Base-by-base conservation (phyloP, 92 coral and sea anemone genomes). In the Meandrina meandrites region DNA sequence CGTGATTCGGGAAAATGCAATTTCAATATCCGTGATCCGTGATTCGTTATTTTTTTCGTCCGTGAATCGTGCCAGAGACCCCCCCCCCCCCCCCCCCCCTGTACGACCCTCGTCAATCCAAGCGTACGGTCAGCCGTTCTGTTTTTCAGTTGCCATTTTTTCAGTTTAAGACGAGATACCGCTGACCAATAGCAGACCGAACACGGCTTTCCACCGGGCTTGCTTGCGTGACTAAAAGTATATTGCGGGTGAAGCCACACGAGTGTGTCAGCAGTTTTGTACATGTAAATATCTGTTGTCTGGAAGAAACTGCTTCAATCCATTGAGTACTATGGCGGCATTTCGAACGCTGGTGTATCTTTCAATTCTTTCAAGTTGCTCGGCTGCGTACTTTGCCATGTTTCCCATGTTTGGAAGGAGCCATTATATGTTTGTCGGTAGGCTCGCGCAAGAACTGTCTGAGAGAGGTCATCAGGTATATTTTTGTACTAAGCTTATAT, bases 401-500 rank as follows among this genome's bases (percentile, higher is more conserved):
- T 54, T 86, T 69, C 89, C 89, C 37, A 86, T 86, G 89, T 51
- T 86, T 50, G 85, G 85, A 80, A 54, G 78, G n/a, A 86, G 89
- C 80, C 85, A 86, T 86, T 66, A 42, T 11, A 21, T 86, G 51
- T 51, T 78, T 28, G 72, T 86, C 27, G 47, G 72, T 36, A 69
- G 31, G 53, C 89, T 86, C 18, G 89, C 80, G 11, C 79, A 69
- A 24, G 89, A 86, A 70, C 89, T 86, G 80, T 56, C 72, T 5
- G 85, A 79, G 51, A 86, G 89, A 79, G 89, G 89, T 56, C 89
- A 86, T 24, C 66, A 86, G 89, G 89, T 86, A 79, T 73, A 74
- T n/a, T n/a, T n/a, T n/a, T n/a, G n/a, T n/a, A n/a, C n/a, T n/a
- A n/a, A n/a, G n/a, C n/a, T n/a, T 17, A 73, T 36, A 87, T 80